Percentiles rank a stretch among this genome's conserved stretches.
phyloP scores from a whole-genome alignment of 2,888 invertebrate species.

The Tenodera sinensis region DNA sequence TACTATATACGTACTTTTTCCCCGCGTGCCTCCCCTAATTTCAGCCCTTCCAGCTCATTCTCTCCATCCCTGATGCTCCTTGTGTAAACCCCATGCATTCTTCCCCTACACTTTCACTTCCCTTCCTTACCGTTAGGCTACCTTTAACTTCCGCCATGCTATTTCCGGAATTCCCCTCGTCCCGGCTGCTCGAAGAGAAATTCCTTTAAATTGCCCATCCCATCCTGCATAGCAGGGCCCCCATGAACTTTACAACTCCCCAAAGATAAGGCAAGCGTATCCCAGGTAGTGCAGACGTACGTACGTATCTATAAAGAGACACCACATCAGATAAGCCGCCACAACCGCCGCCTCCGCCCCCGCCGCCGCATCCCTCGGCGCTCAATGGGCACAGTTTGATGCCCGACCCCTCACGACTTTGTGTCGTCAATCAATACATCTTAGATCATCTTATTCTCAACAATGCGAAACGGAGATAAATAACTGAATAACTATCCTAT shows the following conservation, averaged over 20 bases:
- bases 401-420: neutral
- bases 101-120: conserved; percentile 2
- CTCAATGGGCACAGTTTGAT: neutral
- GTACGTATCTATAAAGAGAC: neutral
- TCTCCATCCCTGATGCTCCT: neutral
- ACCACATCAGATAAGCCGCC: neutral
- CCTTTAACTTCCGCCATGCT: conserved; percentile 11
- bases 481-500: no score
- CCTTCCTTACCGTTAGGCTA: neutral
- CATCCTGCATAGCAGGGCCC: neutral
- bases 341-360: no score
- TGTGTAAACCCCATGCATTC: neutral
- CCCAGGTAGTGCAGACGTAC: neutral
- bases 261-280: neutral
- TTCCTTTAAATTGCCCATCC: conserved; percentile 9
- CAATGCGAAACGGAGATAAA: no score
- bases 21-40: neutral
- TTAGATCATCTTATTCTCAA: neutral
- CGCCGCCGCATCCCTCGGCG: neutral
- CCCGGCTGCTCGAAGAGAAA: neutral
- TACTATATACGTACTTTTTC: neutral
- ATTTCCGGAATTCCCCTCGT: conserved; percentile 10
- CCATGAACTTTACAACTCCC: conserved; percentile 13
- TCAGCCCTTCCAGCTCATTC: neutral
- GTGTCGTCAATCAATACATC: neutral